These are phyloP conservation scores for Trialeurodes vaporariorum DNA, from an alignment of 1,140 invertebrate species.

Conservation along the genomic window DNA sequence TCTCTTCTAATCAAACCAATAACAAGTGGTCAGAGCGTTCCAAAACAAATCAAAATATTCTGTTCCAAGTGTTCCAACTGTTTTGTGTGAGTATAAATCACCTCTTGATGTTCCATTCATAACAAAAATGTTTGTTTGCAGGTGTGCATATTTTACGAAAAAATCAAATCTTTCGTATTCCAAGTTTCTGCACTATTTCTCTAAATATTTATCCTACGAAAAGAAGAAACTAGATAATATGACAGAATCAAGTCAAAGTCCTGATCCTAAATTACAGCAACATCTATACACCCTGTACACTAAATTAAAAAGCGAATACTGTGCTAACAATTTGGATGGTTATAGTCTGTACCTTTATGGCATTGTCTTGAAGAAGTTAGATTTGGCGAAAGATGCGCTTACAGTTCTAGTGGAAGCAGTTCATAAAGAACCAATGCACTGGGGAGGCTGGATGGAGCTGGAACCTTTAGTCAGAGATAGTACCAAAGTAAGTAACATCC, in stretches of 20 bases:
- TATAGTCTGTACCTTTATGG: conserved; percentile 85
- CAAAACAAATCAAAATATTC: no score
- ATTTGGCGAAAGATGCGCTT: conserved; percentile 57
- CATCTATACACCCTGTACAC: neutral
- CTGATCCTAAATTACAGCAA: neutral
- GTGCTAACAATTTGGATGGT: conserved; percentile 54
- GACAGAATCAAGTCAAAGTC: neutral
- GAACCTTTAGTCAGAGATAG: conserved; percentile 71
- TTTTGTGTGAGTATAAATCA: no score
- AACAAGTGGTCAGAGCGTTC: no score
- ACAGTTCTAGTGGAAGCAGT: conserved; percentile 69
- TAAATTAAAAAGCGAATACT: neutral
- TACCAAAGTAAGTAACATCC: conserved; percentile 24
- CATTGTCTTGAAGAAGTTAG: conserved; percentile 77
- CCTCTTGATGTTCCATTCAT: no score
- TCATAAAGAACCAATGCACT: conserved; percentile 65
- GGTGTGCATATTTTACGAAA: neutral
- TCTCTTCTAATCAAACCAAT: no score
- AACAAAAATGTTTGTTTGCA: neutral
- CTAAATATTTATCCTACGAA: neutral
- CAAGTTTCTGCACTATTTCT: neutral
- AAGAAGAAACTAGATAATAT: neutral
- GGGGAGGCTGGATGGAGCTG: conserved; percentile 91
- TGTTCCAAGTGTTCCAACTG: no score
- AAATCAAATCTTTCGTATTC: neutral